Percentiles rank a stretch among this genome's conserved stretches.
phyloP scores from a whole-genome alignment of 2,113 vertebrate species.

The Chaenocephalus aceratus region DNA sequence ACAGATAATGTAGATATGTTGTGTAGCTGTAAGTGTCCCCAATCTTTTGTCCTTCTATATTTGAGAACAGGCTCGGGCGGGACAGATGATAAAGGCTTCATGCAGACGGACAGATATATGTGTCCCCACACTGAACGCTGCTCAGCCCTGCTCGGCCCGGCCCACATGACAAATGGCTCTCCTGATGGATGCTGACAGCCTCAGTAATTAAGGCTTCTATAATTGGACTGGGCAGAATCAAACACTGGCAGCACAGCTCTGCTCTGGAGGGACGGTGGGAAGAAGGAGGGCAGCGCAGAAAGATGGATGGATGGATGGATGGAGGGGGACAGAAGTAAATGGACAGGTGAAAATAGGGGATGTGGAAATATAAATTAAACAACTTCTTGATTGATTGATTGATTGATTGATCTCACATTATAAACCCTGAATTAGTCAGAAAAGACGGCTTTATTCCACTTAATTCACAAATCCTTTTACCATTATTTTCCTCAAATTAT shows the following conservation, averaged over 20 bases:
- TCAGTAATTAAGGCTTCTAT: conserved; percentile 81
- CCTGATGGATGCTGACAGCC: conserved; percentile 79
- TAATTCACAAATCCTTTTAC: not conserved
- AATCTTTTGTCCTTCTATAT: not conserved
- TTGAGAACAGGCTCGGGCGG: not conserved
- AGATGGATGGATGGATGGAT: conserved; percentile 42
- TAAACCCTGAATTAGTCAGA: not conserved
- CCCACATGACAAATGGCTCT: conserved; percentile 75
- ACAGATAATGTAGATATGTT: too few species aligned
- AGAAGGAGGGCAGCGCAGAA: conserved; percentile 23
- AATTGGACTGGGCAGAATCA: conserved; percentile 79
- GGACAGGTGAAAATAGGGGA: conserved; percentile 3
- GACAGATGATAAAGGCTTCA: conserved; percentile 6
- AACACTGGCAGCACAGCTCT: conserved; percentile 62
- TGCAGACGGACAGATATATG: not conserved
- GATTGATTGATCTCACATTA: not conserved
- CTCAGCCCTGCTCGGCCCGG: conserved; percentile 42
- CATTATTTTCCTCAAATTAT: not conserved
- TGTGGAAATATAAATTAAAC: not conserved
- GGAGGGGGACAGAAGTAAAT: conserved; percentile 40
- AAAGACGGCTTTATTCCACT: not conserved
- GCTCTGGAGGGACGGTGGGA: conserved; percentile 52
- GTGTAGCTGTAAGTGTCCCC: not conserved
- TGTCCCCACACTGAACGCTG: conserved; percentile 38
- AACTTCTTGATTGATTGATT: not conserved